These are phyloP conservation scores for Lepidotrigona ventralis DNA, from an alignment of 1,140 invertebrate species.

Conservation along the genomic window DNA sequence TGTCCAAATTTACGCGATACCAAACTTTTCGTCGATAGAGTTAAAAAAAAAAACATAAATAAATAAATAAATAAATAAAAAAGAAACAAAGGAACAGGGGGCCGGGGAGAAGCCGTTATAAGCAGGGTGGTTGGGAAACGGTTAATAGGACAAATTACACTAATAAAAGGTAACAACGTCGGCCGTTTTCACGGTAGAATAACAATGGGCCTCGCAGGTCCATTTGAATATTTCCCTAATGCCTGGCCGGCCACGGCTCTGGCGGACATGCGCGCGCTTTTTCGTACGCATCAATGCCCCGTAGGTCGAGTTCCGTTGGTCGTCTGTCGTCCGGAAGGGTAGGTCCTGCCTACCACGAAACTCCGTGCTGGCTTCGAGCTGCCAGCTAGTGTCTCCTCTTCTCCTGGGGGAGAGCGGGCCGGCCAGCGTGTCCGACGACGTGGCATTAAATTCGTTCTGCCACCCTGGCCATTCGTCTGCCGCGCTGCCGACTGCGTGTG, in stretches of 20 bases:
- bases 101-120: conserved; percentile 51
- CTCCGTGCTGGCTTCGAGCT: conserved; percentile 37
- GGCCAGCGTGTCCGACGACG: conserved; percentile 57
- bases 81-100: background rate
- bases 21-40: too few relatives aligned
- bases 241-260: conserved; percentile 41
- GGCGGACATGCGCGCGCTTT: conserved; percentile 74
- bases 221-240: conserved; percentile 76
- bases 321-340: conserved; percentile 72
- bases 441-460: conserved; percentile 66
- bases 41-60: too few relatives aligned
- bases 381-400: conserved; percentile 28
- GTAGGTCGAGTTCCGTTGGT: conserved; percentile 63
- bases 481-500: conserved; percentile 19
- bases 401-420: conserved; percentile 38
- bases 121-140: conserved; percentile 68
- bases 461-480: conserved; percentile 50
- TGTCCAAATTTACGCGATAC: too few relatives aligned
- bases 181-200: conserved; percentile 77
- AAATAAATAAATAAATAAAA: too few relatives aligned
- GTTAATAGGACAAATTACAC: conserved; percentile 76
- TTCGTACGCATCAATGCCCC: conserved; percentile 74
- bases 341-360: conserved; percentile 58
- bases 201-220: conserved; percentile 72
- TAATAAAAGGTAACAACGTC: conserved; percentile 76